Evolutionary conservation across 2,113 vertebrate genomes (phyloP), one percentile per base, ranked within the genome.

Genomic region (Eulacestoma nigropectus): DNA sequence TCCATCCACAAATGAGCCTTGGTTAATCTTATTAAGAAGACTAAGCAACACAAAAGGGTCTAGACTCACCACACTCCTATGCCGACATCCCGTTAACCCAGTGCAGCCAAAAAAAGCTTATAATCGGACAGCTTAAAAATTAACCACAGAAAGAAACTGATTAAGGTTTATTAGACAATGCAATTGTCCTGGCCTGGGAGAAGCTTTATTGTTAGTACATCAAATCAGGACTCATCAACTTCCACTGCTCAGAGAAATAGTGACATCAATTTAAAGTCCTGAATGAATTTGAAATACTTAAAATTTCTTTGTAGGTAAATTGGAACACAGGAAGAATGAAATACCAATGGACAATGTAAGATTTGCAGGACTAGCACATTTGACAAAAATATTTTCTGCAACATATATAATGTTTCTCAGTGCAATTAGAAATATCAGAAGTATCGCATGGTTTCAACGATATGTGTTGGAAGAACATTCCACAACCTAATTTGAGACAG

Each of bases 331-430:
- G n/a, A 72, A n/a, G 11, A 64, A 85, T 33, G 27, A 44, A 70
- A 89, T 6, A 21, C 4, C 1, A 1, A 7, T 13, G 39, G 32
- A 47, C 4, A 70, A 42, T 4, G 1, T 39, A 53, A 72, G 23
- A 72, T 21, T 55, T 73, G 2, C 6, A 59, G 18, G 22, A 78
- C 17, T 22, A 49, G 18, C 0, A 6, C 0, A 6, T 16, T 21
- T 6, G n/a, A 23, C 50, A 60, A 8, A 56, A 56, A 33, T 39
- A 75, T 19, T 52, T 85, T 75, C 53, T 73, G 19, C 8, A 55
- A 14, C 10, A 50, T 27, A 7, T 20, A 9, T 52, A 14, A 22
- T 10, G 1, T 41, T 83, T 80, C 11, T 77, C 9, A 39, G 8
- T 25, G 10, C 4, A 59, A 44, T 29, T 63, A 35, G 15, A 82